Percentiles rank a stretch among this genome's conserved stretches.
phyloP scores from a whole-genome alignment of 1,140 invertebrate species.

The Aleiodes sp. region DNA sequence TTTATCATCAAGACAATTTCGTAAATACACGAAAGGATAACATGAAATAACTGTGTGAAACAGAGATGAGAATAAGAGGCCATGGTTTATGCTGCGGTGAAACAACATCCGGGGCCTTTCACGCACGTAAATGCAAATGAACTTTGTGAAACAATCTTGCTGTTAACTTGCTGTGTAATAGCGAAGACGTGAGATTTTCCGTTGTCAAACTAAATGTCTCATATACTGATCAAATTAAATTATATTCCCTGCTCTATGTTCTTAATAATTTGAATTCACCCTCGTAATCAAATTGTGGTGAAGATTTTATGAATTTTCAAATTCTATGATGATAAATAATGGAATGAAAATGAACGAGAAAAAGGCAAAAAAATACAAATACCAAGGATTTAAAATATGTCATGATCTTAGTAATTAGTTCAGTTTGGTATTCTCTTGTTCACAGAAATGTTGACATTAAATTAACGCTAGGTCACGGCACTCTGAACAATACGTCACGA shows the following conservation, averaged over 20 bases:
- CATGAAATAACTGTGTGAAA: background rate
- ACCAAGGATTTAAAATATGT: background rate
- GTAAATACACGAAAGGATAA: slow-evolving; percentile 1
- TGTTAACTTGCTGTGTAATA: slow-evolving; percentile 48
- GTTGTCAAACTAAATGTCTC: slow-evolving; percentile 9
- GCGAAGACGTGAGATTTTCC: slow-evolving; percentile 38
- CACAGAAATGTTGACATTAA: slow-evolving; percentile 38
- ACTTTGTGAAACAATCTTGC: slow-evolving; percentile 48
- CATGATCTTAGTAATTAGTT: background rate
- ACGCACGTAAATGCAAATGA: slow-evolving; percentile 46
- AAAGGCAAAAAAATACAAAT: too few species aligned
- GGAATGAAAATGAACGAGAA: background rate
- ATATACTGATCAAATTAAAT: slow-evolving; percentile 25
- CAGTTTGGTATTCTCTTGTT: background rate
- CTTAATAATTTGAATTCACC: background rate
- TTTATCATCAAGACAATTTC: background rate
- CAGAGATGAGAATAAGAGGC: slow-evolving; percentile 10
- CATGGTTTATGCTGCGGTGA: slow-evolving; percentile 17
- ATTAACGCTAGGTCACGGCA: slow-evolving; percentile 42
- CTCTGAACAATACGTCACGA: slow-evolving; percentile 54
- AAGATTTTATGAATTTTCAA: too few species aligned
- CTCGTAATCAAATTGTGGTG: too few species aligned
- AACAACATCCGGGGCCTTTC: slow-evolving; percentile 10
- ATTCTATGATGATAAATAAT: too few species aligned
- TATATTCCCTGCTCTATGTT: slow-evolving; percentile 13